Percentiles rank a stretch among this genome's conserved stretches.
phyloP scores from a whole-genome alignment of 53 echinoderm and acorn worm genomes.

The Astropecten irregularis region DNA sequence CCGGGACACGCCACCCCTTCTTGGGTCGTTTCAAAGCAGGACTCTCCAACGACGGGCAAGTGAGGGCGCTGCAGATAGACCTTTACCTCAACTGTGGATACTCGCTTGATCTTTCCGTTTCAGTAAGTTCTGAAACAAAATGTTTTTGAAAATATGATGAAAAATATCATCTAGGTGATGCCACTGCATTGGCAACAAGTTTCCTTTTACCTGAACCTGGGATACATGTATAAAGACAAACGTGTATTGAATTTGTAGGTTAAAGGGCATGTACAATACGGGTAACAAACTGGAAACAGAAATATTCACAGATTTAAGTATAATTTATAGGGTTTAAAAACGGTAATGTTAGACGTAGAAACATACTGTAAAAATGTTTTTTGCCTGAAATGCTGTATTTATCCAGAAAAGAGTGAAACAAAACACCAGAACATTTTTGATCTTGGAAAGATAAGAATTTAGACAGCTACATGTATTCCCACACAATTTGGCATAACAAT shows the following conservation, averaged over 20 bases:
- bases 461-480: too few relatives aligned
- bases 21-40: slow-evolving; percentile 88
- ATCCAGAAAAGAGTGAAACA: too few relatives aligned
- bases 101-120: slow-evolving; percentile 59
- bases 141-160: background rate
- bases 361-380: too few relatives aligned
- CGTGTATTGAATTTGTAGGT: background rate
- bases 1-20: slow-evolving; percentile 81
- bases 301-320: too few relatives aligned
- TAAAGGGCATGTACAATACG: background rate
- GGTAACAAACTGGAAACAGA: too few relatives aligned
- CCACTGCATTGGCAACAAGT: background rate
- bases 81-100: slow-evolving; percentile 76
- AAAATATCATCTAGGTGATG: background rate
- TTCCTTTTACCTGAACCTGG: background rate
- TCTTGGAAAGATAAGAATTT: too few relatives aligned
- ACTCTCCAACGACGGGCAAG: slow-evolving; percentile 64
- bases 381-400: too few relatives aligned
- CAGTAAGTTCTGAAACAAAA: slow-evolving; percentile 54
- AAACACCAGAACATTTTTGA: too few relatives aligned
- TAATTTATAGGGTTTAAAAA: too few relatives aligned
- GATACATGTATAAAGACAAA: background rate
- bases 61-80: slow-evolving; percentile 70
- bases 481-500: too few relatives aligned
- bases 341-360: too few relatives aligned